Evolutionary conservation across 2,797 vertebrate genomes (phyloP).

Genomic region (Poeciliopsis presidionis): DNA sequence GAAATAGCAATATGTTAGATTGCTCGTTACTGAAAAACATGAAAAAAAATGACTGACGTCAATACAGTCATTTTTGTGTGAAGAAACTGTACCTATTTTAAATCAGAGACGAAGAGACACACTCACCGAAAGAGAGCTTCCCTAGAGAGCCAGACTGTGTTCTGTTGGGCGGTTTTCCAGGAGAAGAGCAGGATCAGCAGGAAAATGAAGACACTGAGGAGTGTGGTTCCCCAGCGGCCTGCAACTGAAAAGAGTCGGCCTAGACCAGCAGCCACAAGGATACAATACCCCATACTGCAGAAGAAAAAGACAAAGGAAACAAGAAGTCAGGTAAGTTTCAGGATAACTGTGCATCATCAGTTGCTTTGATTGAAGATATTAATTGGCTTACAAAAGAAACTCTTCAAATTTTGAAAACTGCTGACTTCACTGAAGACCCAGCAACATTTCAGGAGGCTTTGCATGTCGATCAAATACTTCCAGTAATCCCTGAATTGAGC

Average conservation of each 20-base stretch:
- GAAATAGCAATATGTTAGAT: too few relatives aligned
- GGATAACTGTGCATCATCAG: background rate
- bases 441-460: too few relatives aligned
- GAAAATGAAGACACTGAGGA: slow-evolving; percentile 82
- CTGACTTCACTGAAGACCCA: too few relatives aligned
- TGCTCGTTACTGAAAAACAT: too few relatives aligned
- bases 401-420: background rate
- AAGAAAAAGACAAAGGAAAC: background rate
- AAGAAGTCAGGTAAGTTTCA: background rate
- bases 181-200: slow-evolving; percentile 91
- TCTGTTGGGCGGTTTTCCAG: slow-evolving; percentile 94
- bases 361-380: background rate
- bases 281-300: slow-evolving; percentile 95
- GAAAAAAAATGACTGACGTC: background rate
- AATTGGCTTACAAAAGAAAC: background rate
- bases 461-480: too few relatives aligned
- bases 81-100: background rate
- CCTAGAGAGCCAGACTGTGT: slow-evolving; percentile 93
- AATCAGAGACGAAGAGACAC: background rate
- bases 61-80: background rate
- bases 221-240: slow-evolving; percentile 83
- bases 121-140: slow-evolving; percentile 93
- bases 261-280: slow-evolving; percentile 91
- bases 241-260: slow-evolving; percentile 83
- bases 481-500: too few relatives aligned